Evolutionary conservation across 2,888 invertebrate species (phyloP).

Genomic region (Macropis europaea): DNA sequence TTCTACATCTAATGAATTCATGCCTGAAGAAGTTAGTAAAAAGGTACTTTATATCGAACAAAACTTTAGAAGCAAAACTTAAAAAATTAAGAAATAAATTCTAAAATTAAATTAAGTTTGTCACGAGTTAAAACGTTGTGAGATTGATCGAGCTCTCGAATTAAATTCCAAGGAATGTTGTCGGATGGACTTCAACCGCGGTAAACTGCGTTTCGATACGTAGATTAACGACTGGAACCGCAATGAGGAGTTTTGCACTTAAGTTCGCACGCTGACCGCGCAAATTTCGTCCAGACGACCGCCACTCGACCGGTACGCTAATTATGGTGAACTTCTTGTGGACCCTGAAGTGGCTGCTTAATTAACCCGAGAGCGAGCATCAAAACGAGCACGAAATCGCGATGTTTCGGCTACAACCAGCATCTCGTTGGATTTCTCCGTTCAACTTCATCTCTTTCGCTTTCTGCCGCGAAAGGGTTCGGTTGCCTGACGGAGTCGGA

Average conservation of each 20-base stretch:
- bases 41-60: too few relatives aligned
- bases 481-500: slow-evolving; percentile 3
- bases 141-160: too few relatives aligned
- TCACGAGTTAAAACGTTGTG: too few relatives aligned
- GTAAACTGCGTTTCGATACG: neutral
- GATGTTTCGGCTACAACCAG: slow-evolving; percentile 13
- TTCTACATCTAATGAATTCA: too few relatives aligned
- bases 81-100: too few relatives aligned
- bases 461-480: neutral
- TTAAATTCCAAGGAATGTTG: neutral
- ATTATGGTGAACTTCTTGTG: slow-evolving; percentile 34
- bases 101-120: too few relatives aligned
- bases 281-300: slow-evolving; percentile 7
- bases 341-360: slow-evolving; percentile 13
- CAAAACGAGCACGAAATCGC: slow-evolving; percentile 38
- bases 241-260: neutral
- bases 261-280: slow-evolving; percentile 24
- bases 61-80: too few relatives aligned
- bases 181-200: neutral
- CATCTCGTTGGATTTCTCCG: neutral
- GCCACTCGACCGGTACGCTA: slow-evolving; percentile 5
- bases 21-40: too few relatives aligned
- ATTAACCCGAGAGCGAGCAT: slow-evolving; percentile 29
- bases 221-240: neutral
- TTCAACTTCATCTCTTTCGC: neutral